Base-by-base conservation (phyloP, 2,113 vertebrate species). In the Percopsis transmontana region DNA sequence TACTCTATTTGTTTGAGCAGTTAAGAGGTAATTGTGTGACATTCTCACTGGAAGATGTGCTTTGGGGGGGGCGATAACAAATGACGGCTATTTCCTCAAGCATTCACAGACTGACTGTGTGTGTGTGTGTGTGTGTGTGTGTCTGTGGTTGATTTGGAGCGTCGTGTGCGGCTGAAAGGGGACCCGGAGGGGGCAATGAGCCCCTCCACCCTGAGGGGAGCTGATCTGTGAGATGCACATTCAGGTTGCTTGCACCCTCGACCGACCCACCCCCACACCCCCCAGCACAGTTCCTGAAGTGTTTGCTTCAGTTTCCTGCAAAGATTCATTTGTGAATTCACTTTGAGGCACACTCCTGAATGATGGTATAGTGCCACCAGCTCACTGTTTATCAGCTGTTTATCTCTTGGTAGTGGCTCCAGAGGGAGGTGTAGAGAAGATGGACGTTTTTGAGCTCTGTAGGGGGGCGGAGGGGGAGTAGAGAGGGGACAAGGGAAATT, bases 21-120 rank as follows among this genome's bases (percentile, higher is more conserved):
- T 99, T 98, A 98, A 97, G 94, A 96, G 95, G 97, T 98, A 98
- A 99, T 99, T 98, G 97, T 95, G 94, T 95, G 94, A 98, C 96
- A 98, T 96, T 95, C 96, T 92, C 92, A 81, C 76, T 91, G 88
- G 87, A 92, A 92, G 88, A 81, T 91, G 92, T 85, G 61, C 91
- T 94, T 90, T 89, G 86, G 89, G 82, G 76, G 70, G 91, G 88
- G 89, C 90, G 88, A 90, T 95, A 94, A 93, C 92, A 91, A 91
- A 94, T 94, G 91, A 91, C 88, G 83, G 81, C 89, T 85, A 91
- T 92, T 92, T 91, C 74, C 87, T 73, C 81, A 76, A 64, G 81
- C 77, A 81, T 69, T 84, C 86, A 74, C 79, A 78, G 81, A 67
- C 60, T 70, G 70, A 50, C 62, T 77, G 78, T 65, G 52, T 53